Evolutionary conservation across 2,113 vertebrate genomes (phyloP).

Genomic region (Macrotus californicus): DNA sequence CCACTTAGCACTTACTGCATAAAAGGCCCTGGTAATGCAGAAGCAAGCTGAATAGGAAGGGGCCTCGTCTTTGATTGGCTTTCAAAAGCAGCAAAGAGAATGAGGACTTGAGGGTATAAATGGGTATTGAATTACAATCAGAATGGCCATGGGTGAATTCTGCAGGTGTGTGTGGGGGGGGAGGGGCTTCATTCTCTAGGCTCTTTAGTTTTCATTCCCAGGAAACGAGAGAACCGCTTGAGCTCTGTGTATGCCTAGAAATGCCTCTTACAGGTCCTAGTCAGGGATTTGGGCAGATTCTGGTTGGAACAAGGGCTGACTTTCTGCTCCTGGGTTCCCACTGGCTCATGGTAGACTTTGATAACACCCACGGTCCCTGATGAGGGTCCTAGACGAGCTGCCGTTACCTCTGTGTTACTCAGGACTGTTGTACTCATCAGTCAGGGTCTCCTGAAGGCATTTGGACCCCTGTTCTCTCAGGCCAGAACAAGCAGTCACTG

Average conservation of each 20-base stretch:
- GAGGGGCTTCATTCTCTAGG: not conserved
- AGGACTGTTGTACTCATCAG: not conserved
- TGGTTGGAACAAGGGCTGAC: not conserved
- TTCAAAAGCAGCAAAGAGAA: not conserved
- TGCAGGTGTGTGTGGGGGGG: not conserved
- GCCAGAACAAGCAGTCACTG: not conserved
- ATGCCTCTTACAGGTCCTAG: not conserved
- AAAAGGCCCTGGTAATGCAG: not conserved
- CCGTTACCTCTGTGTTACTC: not conserved
- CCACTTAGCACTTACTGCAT: not conserved
- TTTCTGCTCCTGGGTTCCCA: not conserved
- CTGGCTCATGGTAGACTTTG: not conserved
- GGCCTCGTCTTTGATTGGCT: not conserved
- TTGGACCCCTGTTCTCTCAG: not conserved
- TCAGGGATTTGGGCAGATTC: not conserved
- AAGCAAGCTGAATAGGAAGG: not conserved
- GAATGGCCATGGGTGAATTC: not conserved
- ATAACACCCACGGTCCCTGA: not conserved
- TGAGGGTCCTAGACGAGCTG: not conserved
- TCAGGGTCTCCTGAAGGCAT: not conserved
- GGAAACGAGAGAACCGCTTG: not conserved
- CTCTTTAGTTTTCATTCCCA: not conserved
- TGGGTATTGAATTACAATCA: not conserved
- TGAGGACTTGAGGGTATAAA: not conserved
- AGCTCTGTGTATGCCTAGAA: not conserved